Evolutionary conservation across 2,888 invertebrate species (phyloP), one percentile per base, ranked within the genome.

Genomic region (Phrixothrix hirtus): DNA sequence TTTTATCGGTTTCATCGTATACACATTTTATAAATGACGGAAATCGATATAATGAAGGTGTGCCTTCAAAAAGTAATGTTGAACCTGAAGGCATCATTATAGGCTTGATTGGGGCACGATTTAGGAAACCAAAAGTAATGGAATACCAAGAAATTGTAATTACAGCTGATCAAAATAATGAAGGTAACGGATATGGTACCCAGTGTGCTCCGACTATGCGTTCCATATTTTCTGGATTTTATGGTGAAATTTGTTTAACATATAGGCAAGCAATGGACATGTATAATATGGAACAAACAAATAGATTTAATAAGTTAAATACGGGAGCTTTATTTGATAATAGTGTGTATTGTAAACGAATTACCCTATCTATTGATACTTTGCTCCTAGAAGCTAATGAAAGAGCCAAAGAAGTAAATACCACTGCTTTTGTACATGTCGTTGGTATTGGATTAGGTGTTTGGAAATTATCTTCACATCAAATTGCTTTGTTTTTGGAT

Each of bases 371-470:
- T 1, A 81, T 85, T 2, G 87, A 87, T 58, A 80, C 81, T 6
- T 74, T 84, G 16, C 67, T 87, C 1, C 62, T 85, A 10, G 87
- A 87, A 50, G 83, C 84, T 0, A 80, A 85, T 51, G 71, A 75
- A 0, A 75, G 86, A n/a, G 85, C 82, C 0, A 70, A 69, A 7
- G 73, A 73, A 0, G 75, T 69, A 1, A 77, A 73, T 14, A 82
- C 77, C 25, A 73, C 75, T 4, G 86, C 84, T 0, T 87, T 79
- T 60, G 61, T 87, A 0, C 86, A 87, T 68, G 78, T 87, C 4
- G 81, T 87, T 21, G 87, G 87, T 7, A 80, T 83, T 31, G 85
- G 85, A 35, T 68, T 84, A 10, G 87, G 87, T 0, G 85, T 85
- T 0, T 87, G 87, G 87, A 81, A 73, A 65, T 75, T 82, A 27